Evolutionary conservation across 2,797 vertebrate genomes (phyloP).

Genomic region (Cichlasoma orientale): DNA sequence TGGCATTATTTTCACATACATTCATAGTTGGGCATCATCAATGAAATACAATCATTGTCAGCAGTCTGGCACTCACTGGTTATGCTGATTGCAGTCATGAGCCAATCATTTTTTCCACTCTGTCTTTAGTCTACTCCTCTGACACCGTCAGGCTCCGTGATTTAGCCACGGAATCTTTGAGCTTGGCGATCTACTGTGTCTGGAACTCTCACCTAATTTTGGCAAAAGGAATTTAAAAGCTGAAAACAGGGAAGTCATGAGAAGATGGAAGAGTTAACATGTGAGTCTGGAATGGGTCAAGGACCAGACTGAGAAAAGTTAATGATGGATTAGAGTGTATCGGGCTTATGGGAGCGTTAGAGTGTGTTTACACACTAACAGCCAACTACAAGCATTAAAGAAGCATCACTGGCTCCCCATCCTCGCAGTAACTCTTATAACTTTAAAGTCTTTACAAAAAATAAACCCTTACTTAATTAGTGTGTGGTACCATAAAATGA

Average conservation of each 20-base stretch:
- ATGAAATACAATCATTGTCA: not conserved
- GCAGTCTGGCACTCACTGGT: constrained; percentile 48
- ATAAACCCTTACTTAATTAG: not conserved
- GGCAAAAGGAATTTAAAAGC: constrained; percentile 39
- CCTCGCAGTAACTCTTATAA: accelerated
- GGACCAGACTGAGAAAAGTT: constrained; percentile 63
- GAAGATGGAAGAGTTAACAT: constrained; percentile 23
- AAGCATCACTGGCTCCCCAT: not conserved
- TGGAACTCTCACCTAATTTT: constrained; percentile 21
- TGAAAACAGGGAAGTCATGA: constrained; percentile 9
- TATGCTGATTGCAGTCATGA: constrained; percentile 44
- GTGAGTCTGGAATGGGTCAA: constrained; percentile 31
- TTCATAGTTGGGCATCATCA: not conserved
- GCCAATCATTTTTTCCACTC: constrained; percentile 13
- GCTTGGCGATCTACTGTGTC: constrained; percentile 12
- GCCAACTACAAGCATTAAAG: not conserved
- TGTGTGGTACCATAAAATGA: not conserved
- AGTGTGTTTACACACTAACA: constrained; percentile 45
- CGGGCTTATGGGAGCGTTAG: constrained; percentile 50
- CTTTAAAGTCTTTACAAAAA: not conserved
- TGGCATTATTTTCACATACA: not conserved
- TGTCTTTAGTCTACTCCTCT: constrained; percentile 40
- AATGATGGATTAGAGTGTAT: constrained; percentile 74
- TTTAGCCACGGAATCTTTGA: constrained; percentile 43
- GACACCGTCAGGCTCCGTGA: constrained; percentile 34